A percentile compares a stretch with the other conserved stretches of the same genome.
Conservation (phyloP, 2,888 invertebrate species). For the Neria commutata region DNA sequence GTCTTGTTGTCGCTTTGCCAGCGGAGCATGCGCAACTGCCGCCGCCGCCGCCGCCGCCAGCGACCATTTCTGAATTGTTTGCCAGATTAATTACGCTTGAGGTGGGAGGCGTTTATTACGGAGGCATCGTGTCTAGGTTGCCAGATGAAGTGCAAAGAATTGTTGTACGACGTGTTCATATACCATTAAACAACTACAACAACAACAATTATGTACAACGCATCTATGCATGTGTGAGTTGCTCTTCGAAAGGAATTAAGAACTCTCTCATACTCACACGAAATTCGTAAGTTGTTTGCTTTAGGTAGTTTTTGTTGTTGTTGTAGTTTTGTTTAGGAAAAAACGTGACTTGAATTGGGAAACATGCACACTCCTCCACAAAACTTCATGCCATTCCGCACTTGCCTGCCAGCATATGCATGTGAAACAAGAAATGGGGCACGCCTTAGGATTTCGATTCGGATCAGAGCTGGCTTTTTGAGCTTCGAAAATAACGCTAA, state of each 20-base stretch:
- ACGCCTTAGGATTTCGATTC: neutral
- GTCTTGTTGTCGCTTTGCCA: slow-evolving; percentile 1
- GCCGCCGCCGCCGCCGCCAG: neutral
- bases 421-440: slow-evolving; percentile 6
- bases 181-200: neutral
- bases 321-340: slow-evolving; percentile 29
- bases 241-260: too few species aligned
- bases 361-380: slow-evolving; percentile 32
- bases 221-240: neutral
- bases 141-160: neutral
- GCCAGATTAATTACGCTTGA: slow-evolving; percentile 13
- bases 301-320: slow-evolving; percentile 16
- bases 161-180: neutral
- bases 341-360: slow-evolving; percentile 55
- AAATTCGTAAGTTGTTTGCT: slow-evolving; percentile 32
- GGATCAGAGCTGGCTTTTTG: neutral
- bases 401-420: too few species aligned
- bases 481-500: too few species aligned
- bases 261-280: too few species aligned
- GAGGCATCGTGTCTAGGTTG: slow-evolving; percentile 14
- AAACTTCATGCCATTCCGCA: too few species aligned
- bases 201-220: neutral
- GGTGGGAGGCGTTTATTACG: slow-evolving; percentile 10
- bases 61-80: slow-evolving; percentile 2
- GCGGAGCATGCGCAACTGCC: slow-evolving; percentile 1